Percentiles rank a stretch among this genome's conserved stretches.
phyloP scores from a whole-genome alignment of 1,140 invertebrate genomes.

The Maconellicoccus hirsutus region DNA sequence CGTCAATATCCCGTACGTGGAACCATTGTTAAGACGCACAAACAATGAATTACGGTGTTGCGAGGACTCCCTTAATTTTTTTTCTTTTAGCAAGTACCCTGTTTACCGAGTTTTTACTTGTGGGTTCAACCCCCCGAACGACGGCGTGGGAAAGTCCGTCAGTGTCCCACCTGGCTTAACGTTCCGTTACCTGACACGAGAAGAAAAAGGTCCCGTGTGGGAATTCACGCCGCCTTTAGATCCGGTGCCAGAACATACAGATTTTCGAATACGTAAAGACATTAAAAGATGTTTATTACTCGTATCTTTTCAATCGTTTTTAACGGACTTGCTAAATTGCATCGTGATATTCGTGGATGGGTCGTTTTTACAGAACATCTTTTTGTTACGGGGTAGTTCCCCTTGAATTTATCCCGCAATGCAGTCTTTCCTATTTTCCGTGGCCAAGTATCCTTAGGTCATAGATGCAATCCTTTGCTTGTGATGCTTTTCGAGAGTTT shows the following conservation, averaged over 20 bases:
- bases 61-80: constrained; percentile 18
- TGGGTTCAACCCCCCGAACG: constrained; percentile 3
- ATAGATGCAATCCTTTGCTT: not conserved
- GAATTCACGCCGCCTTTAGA: not conserved
- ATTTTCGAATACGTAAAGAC: not conserved
- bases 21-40: constrained; percentile 7
- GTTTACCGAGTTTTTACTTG: constrained; percentile 15
- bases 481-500: not conserved
- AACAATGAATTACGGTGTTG: constrained; percentile 11
- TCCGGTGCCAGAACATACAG: not conserved
- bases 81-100: constrained; percentile 9
- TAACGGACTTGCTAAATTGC: constrained; percentile 16
- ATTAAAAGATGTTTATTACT: constrained; percentile 18
- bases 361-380: not conserved
- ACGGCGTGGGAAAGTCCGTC: constrained; percentile 19
- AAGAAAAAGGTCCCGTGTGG: not conserved
- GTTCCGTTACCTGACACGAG: constrained; percentile 16
- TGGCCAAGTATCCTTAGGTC: not conserved
- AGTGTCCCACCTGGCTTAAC: constrained; percentile 17
- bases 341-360: not conserved
- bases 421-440: not conserved
- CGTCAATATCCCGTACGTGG: constrained; percentile 13
- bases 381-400: not conserved
- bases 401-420: not conserved
- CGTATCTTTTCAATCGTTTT: constrained; percentile 13